Evolutionary conservation across 2,113 vertebrate species (phyloP).

Genomic region (Thalassarche chlororhynchos): DNA sequence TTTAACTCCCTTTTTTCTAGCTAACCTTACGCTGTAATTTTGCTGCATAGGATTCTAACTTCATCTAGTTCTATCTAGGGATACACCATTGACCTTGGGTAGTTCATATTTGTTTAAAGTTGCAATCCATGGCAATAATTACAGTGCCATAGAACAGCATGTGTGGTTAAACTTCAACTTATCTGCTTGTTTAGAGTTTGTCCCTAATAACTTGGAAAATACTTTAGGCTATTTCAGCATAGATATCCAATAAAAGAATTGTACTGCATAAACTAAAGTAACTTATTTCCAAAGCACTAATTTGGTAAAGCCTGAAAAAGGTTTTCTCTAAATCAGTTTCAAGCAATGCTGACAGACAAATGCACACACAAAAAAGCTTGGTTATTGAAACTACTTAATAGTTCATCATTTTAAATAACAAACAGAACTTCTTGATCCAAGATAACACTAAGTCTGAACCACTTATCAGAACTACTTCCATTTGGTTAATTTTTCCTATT

Average conservation of each 20-base stretch:
- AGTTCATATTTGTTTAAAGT: not conserved
- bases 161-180: slow-evolving; percentile 38
- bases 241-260: not conserved
- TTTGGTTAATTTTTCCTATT: not conserved
- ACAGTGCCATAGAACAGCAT: slow-evolving; percentile 17
- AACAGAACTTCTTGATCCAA: not conserved
- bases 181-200: not conserved
- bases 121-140: not conserved
- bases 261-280: not conserved
- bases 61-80: not conserved
- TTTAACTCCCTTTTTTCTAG: not conserved
- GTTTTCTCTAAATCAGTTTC: not conserved
- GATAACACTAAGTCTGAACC: not conserved
- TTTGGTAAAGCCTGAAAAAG: not conserved
- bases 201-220: not conserved
- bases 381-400: not conserved
- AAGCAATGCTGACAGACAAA: not conserved
- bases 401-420: not conserved
- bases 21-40: not conserved
- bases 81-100: not conserved
- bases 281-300: not conserved
- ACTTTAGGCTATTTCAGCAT: not conserved
- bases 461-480: not conserved
- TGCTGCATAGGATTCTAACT: not conserved
- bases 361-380: not conserved